Evolutionary conservation across 2,888 invertebrate genomes (phyloP).

Genomic region (Parasteatoda lunata): DNA sequence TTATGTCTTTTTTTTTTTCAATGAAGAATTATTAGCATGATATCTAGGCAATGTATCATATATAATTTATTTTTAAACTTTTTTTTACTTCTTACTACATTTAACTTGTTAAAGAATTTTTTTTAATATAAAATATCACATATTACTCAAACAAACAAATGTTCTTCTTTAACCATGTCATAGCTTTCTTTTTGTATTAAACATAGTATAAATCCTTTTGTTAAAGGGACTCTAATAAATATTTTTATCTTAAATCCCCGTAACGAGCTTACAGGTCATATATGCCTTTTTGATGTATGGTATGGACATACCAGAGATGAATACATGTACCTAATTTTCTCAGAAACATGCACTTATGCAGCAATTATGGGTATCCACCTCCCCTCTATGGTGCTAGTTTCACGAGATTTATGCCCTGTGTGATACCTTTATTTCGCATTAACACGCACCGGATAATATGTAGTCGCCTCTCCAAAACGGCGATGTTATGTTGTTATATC

Average conservation of each 20-base stretch:
- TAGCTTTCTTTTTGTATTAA: no score
- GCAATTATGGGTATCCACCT: constrained; percentile 22
- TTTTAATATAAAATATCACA: no score
- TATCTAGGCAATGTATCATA: no score
- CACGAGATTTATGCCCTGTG: constrained; percentile 22
- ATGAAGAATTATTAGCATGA: no score
- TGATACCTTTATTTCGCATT: constrained; percentile 14
- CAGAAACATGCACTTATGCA: constrained; percentile 31
- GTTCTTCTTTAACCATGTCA: no score
- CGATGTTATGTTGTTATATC: neutral
- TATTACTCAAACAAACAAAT: no score
- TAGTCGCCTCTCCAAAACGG: constrained; percentile 7
- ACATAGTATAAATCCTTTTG: no score
- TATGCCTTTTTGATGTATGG: constrained; percentile 30
- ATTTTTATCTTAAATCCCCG: neutral
- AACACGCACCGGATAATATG: constrained; percentile 31
- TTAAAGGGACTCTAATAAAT: no score
- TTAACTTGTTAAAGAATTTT: no score
- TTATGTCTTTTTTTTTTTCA: no score
- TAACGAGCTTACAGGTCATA: constrained; percentile 19
- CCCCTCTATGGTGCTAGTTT: neutral
- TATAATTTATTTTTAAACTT: no score
- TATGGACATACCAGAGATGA: constrained; percentile 22
- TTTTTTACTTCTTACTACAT: no score
- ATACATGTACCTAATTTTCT: constrained; percentile 18